phyloP scores from a whole-genome alignment of 2,888 invertebrate species.

The Dolichopus griseipennis region DNA sequence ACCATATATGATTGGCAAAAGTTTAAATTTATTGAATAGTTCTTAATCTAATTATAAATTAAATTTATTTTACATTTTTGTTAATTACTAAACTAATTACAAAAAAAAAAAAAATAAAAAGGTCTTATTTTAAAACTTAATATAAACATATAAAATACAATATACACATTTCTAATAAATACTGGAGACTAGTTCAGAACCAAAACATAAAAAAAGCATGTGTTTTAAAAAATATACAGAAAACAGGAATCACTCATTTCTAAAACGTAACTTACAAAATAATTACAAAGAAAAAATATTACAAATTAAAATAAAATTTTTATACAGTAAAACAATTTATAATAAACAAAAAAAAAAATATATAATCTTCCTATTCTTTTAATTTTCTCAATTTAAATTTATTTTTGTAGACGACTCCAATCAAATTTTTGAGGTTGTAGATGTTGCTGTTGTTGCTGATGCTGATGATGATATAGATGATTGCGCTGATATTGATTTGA shows the following conservation, averaged over 20 bases:
- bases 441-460: constrained; percentile 14
- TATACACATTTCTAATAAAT: background rate
- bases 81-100: background rate
- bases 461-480: constrained; percentile 7
- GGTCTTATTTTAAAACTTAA: background rate
- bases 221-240: background rate
- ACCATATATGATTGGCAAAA: background rate
- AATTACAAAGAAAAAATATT: background rate
- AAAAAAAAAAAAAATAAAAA: background rate
- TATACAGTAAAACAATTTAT: background rate
- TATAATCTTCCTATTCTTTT: background rate
- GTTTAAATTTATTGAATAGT: background rate
- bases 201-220: background rate
- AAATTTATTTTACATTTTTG: background rate
- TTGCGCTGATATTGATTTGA: constrained; percentile 18
- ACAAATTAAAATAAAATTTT: background rate
- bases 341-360: background rate
- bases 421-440: constrained; percentile 16
- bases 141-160: background rate
- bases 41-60: background rate
- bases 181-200: background rate
- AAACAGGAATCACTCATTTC: background rate
- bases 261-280: background rate
- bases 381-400: background rate
- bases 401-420: constrained; percentile 11